phyloP scores from a whole-genome alignment of 37 sponge, comb jelly and placozoan genomes.

The Mnemiopsis leidyi region DNA sequence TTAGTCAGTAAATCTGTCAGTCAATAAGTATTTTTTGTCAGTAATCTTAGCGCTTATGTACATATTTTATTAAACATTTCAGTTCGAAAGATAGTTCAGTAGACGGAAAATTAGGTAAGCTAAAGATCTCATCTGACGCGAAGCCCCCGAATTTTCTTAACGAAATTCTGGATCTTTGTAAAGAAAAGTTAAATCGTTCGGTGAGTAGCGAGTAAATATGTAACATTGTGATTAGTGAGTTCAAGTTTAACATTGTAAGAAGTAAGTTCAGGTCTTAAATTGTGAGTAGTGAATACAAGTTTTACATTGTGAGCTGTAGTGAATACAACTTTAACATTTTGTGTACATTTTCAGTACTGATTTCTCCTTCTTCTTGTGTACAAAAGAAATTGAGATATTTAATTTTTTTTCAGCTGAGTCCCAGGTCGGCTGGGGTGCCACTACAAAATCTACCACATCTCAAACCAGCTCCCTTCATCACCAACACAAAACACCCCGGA shows the following conservation, averaged over 20 bases:
- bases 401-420: not conserved
- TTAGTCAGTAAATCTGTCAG: not conserved
- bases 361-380: no score
- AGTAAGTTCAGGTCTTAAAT: no score
- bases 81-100: constrained; percentile 31
- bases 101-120: constrained; percentile 1
- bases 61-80: no score
- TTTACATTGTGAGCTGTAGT: no score
- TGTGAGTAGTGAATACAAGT: no score
- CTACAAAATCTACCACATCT: not conserved
- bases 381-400: no score
- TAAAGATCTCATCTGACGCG: constrained; percentile 13
- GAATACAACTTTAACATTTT: no score
- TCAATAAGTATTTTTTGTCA: not conserved
- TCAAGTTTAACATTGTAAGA: no score
- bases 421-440: not conserved
- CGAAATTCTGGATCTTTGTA: constrained; percentile 32
- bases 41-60: no score
- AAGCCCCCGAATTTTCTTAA: not conserved
- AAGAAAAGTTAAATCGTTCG: not conserved
- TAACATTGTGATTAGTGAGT: no score
- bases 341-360: no score
- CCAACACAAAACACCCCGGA: not conserved
- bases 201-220: not conserved
- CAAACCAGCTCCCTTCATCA: constrained; percentile 34